phyloP scores from a whole-genome alignment of 2,113 vertebrate species.

The Apteryx owenii region DNA sequence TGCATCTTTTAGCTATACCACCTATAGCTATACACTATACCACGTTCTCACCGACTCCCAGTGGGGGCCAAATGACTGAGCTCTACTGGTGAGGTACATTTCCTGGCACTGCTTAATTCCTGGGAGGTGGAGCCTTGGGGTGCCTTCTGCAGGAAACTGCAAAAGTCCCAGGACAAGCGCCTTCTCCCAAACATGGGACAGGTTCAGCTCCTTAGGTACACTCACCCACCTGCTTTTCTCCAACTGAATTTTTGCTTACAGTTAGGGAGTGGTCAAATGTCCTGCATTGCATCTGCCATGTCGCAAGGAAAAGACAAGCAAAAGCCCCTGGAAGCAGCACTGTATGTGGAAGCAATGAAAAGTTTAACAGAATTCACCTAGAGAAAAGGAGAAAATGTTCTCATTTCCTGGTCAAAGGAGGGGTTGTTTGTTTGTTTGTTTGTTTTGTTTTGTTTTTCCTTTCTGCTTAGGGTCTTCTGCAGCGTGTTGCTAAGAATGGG shows the following conservation, averaged over 20 bases:
- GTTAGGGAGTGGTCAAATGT: neutral
- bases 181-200: neutral
- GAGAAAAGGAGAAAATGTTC: neutral
- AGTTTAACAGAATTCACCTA: neutral
- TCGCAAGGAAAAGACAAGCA: neutral
- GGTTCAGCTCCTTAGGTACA: neutral
- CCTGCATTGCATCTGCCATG: rapidly evolving
- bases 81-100: neutral
- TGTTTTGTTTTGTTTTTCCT: neutral
- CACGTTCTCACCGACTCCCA: neutral
- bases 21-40: too few species aligned
- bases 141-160: neutral
- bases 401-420: neutral
- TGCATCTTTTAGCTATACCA: neutral
- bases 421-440: neutral
- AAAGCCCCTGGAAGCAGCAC: neutral
- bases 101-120: neutral
- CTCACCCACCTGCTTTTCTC: neutral
- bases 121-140: neutral
- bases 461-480: neutral
- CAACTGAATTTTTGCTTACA: neutral
- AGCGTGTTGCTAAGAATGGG: neutral
- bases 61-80: too few species aligned
- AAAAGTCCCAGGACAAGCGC: neutral
- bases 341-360: neutral